A percentile compares a stretch with the other conserved stretches of the same genome.
Evolutionary conservation across 2,888 invertebrate species (phyloP).

Genomic region (Tenthredo scrophulariae): DNA sequence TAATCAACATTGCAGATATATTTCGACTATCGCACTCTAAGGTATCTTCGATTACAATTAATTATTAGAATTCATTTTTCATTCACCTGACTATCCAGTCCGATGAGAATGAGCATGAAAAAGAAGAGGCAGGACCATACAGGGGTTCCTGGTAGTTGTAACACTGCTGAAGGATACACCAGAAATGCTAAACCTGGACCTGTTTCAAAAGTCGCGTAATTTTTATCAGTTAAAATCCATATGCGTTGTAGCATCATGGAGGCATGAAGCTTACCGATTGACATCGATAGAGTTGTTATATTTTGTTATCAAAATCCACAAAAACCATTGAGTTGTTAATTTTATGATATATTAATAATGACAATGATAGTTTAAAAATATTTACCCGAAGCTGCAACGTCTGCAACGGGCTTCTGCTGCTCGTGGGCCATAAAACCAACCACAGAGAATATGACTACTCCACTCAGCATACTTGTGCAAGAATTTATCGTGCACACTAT

Average conservation of each 20-base stretch:
- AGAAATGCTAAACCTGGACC: conserved; percentile 83
- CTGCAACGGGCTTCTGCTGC: conserved; percentile 77
- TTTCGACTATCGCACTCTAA: neutral
- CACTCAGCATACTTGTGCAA: conserved; percentile 80
- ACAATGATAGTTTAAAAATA: neutral
- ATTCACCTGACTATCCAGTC: conserved; percentile 79
- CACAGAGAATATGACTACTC: conserved; percentile 81
- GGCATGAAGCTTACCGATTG: neutral
- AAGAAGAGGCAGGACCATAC: conserved; percentile 84
- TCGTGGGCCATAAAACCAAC: conserved; percentile 81
- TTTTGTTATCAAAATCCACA: neutral
- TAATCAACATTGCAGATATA: conserved; percentile 38
- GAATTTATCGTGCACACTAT: conserved; percentile 77
- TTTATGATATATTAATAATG: neutral
- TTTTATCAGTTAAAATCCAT: conserved; percentile 7
- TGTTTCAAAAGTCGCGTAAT: conserved; percentile 55
- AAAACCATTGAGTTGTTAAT: neutral
- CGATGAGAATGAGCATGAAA: conserved; percentile 84
- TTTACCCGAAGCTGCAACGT: conserved; percentile 76
- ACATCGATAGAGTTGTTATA: neutral
- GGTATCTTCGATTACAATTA: neutral
- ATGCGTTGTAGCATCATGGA: neutral
- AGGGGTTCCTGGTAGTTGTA: conserved; percentile 82
- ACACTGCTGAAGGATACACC: conserved; percentile 79
- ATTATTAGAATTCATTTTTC: neutral